Evolutionary conservation across 2,113 vertebrate genomes (phyloP), one percentile per base, ranked within the genome.

Genomic region (Dolichotis patagonum): DNA sequence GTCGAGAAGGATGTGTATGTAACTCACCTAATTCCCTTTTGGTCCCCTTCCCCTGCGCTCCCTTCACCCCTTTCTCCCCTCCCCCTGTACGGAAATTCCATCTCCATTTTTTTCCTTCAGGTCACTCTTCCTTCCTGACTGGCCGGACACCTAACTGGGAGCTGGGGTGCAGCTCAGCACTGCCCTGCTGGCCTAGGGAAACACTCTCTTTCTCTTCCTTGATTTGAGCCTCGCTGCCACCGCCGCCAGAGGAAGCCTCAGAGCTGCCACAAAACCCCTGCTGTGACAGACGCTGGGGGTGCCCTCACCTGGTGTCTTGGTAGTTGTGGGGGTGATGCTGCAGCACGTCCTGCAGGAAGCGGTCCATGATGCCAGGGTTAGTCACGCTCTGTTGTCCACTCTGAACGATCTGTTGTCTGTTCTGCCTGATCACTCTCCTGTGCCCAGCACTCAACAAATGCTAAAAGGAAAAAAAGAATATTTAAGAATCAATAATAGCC

Each of bases 341-440:
- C 49, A 99, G 96, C 46, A 99, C 99, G 58, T 99, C 99, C 94
- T 99, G 98, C 84, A 99, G 98, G 97, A 99, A 99, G 90, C 99
- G 99, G 10, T 99, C 99, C 99, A 52, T 52, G 49, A 11, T 11
- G 10, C 49, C 11, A 9, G 49, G 49, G 49, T 11, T 11, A 10
- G 6, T 52, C 49, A 52, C 49, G 2, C 49, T 52, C 49, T 54
- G 54, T 17, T 54, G 54, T 54, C 54, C 49, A 52, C 49, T 52
- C 49, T 52, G 49, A 52, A 98, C 96, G 49, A 98, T 95, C 35
- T 96, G 98, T 93, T 97, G 98, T 95, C 99, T 98, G 22, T 98
- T 98, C 49, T 98, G 97, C 38, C 97, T 98, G 35, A 99, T 98
- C 85, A 99, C 98, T 65, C 98, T 99, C 97, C 98, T 98, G 98